Evolutionary conservation across 2,797 vertebrate species (phyloP).

Genomic region (Trichosurus vulpecula): DNA sequence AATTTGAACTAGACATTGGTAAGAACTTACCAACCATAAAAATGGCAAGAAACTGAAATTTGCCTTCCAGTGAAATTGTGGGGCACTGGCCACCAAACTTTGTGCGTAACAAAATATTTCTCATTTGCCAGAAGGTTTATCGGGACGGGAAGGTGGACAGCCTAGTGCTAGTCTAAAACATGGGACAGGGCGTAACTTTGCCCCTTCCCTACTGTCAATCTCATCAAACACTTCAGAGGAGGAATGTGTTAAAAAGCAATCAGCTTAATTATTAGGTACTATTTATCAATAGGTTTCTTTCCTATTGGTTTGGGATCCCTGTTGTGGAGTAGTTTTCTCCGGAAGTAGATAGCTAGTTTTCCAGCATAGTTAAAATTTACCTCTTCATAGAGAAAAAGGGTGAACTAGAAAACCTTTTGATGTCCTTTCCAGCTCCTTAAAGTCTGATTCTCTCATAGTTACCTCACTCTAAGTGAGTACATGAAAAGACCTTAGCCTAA

Average conservation of each 20-base stretch:
- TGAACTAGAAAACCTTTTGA: background rate
- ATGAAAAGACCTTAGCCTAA: too few species aligned
- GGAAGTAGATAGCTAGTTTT: background rate
- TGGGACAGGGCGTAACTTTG: background rate
- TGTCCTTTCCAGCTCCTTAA: background rate
- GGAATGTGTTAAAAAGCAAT: background rate
- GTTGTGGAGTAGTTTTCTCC: background rate
- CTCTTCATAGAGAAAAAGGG: conserved; percentile 31
- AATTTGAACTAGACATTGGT: background rate
- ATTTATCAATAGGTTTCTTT: background rate
- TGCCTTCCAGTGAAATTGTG: background rate
- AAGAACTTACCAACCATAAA: background rate
- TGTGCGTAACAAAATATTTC: background rate
- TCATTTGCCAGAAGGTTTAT: conserved; percentile 30
- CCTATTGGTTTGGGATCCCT: background rate
- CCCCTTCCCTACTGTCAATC: background rate
- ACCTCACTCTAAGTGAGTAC: too few species aligned
- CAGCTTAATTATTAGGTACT: background rate
- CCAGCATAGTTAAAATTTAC: conserved; percentile 9
- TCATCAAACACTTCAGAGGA: background rate
- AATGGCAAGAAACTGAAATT: background rate
- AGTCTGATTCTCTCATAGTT: background rate
- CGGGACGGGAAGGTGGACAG: background rate
- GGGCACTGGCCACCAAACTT: background rate
- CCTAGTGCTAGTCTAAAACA: background rate